These are phyloP conservation scores for Colossoma macropomum DNA, from an alignment of 2,113 vertebrate genomes.

Conservation along the genomic window DNA sequence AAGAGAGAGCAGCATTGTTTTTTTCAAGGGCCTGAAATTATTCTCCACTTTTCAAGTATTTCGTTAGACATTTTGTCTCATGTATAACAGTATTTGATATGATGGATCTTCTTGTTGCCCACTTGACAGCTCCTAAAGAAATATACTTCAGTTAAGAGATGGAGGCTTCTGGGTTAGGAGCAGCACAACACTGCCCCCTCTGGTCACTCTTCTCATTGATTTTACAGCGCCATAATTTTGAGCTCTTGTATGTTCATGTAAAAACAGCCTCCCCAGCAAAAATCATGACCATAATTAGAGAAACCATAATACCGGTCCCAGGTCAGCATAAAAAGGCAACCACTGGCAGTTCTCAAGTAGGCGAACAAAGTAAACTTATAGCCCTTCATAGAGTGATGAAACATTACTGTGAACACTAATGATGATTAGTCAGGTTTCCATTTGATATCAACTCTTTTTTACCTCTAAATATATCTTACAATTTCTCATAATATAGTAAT, in stretches of 20 bases:
- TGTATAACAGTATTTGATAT: not conserved
- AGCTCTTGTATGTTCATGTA: not conserved
- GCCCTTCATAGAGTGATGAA: too few species aligned
- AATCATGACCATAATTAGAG: not conserved
- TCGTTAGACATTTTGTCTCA: not conserved
- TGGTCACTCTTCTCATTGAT: slow-evolving; percentile 38
- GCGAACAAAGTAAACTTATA: too few species aligned
- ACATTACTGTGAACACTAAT: too few species aligned
- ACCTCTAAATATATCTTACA: too few species aligned
- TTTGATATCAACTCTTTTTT: too few species aligned
- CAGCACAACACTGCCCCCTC: slow-evolving; percentile 65
- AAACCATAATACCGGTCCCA: too few species aligned
- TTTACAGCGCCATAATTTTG: not conserved
- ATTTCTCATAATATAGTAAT: too few species aligned
- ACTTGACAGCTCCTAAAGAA: not conserved
- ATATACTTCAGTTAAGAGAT: not conserved
- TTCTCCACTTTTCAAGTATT: not conserved
- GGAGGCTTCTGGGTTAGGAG: not conserved
- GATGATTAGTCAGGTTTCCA: too few species aligned
- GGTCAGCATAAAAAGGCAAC: too few species aligned
- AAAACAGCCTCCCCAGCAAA: not conserved
- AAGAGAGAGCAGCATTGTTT: too few species aligned
- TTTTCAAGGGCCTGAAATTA: too few species aligned
- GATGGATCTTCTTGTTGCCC: not conserved
- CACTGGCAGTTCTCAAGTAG: too few species aligned